These are phyloP conservation scores for Cephalophus harveyi DNA, from an alignment of 2,113 vertebrate species.

Conservation along the genomic window DNA sequence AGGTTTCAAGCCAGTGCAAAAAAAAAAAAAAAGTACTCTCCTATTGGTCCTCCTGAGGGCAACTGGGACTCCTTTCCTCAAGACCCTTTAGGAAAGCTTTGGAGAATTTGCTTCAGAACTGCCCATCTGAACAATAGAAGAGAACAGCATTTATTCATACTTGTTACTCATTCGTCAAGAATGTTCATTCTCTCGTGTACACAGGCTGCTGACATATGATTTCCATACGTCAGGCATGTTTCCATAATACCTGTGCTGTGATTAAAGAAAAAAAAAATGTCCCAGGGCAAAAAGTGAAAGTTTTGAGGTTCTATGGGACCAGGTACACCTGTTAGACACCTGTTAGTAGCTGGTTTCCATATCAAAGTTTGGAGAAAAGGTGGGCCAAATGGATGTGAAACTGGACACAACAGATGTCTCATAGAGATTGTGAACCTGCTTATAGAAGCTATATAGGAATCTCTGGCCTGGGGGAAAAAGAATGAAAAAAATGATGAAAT, in stretches of 20 bases:
- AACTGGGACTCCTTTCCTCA: neutral
- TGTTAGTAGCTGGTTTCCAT: neutral
- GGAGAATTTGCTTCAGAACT: neutral
- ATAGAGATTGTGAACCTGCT: neutral
- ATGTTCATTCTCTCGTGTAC: neutral
- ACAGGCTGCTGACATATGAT: neutral
- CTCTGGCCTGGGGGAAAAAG: neutral
- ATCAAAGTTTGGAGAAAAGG: neutral
- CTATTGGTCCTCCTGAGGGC: neutral
- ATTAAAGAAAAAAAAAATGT: neutral
- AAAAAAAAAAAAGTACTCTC: neutral
- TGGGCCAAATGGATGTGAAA: neutral
- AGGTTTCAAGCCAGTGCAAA: neutral
- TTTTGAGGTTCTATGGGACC: neutral
- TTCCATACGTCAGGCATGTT: neutral
- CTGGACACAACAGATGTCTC: neutral
- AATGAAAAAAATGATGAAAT: neutral
- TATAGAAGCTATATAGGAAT: neutral
- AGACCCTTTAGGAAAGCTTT: neutral
- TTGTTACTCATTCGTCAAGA: neutral
- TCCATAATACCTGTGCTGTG: neutral
- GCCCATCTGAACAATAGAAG: neutral
- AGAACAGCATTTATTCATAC: neutral
- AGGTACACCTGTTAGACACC: neutral
- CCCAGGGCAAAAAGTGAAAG: neutral